A percentile compares a stretch with the other conserved stretches of the same genome.
Evolutionary conservation across 1,140 invertebrate genomes (phyloP).

Genomic region (Drosophila arizonae): DNA sequence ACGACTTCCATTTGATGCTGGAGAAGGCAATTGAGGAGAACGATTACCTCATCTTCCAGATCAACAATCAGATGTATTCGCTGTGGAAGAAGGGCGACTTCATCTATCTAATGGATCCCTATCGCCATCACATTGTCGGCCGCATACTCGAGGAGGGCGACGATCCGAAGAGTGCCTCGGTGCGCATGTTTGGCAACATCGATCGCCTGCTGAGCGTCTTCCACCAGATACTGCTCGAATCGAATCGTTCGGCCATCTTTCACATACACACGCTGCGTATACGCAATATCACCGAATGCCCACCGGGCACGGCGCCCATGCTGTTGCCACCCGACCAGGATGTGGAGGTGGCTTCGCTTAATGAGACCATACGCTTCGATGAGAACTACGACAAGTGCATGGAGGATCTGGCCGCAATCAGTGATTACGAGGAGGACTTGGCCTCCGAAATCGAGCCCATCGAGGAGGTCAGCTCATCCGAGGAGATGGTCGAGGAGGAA

Average conservation of each 20-base stretch:
- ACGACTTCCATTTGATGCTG: conserved; percentile 66
- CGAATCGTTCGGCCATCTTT: conserved; percentile 71
- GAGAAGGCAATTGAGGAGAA: conserved; percentile 52
- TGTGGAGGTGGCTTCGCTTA: conserved; percentile 63
- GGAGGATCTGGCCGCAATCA: conserved; percentile 68
- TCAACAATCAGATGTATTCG: conserved; percentile 77
- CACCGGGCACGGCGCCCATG: conserved; percentile 57
- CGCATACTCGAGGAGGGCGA: conserved; percentile 59
- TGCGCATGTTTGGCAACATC: conserved; percentile 73
- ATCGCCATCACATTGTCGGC: conserved; percentile 72
- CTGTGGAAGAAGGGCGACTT: conserved; percentile 73
- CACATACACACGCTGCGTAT: conserved; percentile 64
- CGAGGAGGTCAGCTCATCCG: conserved; percentile 66
- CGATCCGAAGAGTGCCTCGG: conserved; percentile 61
- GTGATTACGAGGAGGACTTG: conserved; percentile 72
- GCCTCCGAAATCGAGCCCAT: conserved; percentile 72
- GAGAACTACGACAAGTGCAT: conserved; percentile 73
- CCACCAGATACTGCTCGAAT: conserved; percentile 70
- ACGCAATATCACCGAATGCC: conserved; percentile 64
- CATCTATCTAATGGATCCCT: conserved; percentile 78
- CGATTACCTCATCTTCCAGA: conserved; percentile 71
- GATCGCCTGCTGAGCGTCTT: conserved; percentile 70
- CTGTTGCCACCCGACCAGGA: conserved; percentile 57
- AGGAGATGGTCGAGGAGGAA: conserved; percentile 73
- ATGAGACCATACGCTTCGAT: conserved; percentile 73